phyloP scores from a whole-genome alignment of 2,888 invertebrate species.

The Junonia oenone region DNA sequence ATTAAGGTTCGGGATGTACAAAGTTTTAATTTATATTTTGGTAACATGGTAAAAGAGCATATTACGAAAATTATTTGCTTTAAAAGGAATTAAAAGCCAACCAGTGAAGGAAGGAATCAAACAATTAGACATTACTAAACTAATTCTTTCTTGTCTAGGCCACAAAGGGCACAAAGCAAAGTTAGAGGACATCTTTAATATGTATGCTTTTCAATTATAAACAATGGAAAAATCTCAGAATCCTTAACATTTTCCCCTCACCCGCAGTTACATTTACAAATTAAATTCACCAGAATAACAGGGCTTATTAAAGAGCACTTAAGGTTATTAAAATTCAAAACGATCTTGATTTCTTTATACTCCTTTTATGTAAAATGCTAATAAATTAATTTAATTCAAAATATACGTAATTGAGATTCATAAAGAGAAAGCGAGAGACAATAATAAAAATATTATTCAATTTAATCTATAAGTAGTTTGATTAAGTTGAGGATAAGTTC shows the following conservation, averaged over 20 bases:
- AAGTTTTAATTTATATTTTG: too few relatives aligned
- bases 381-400: neutral
- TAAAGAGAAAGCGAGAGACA: neutral
- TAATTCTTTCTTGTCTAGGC: too few relatives aligned
- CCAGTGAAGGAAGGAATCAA: neutral
- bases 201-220: neutral
- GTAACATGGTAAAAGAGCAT: too few relatives aligned
- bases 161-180: neutral
- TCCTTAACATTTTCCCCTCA: neutral
- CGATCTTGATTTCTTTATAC: neutral
- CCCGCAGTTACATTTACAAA: constrained; percentile 13
- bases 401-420: neutral
- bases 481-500: too few relatives aligned
- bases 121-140: neutral
- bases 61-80: too few relatives aligned
- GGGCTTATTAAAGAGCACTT: constrained; percentile 15
- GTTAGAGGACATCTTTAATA: neutral
- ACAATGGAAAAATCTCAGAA: neutral
- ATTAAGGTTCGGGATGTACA: too few relatives aligned
- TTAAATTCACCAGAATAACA: constrained; percentile 22
- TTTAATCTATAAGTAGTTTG: too few relatives aligned
- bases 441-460: neutral
- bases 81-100: too few relatives aligned
- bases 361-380: constrained; percentile 4
- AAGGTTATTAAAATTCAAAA: constrained; percentile 15